Conservation (phyloP, 2,113 vertebrate genomes). For the Pachypanchax playfairii region DNA sequence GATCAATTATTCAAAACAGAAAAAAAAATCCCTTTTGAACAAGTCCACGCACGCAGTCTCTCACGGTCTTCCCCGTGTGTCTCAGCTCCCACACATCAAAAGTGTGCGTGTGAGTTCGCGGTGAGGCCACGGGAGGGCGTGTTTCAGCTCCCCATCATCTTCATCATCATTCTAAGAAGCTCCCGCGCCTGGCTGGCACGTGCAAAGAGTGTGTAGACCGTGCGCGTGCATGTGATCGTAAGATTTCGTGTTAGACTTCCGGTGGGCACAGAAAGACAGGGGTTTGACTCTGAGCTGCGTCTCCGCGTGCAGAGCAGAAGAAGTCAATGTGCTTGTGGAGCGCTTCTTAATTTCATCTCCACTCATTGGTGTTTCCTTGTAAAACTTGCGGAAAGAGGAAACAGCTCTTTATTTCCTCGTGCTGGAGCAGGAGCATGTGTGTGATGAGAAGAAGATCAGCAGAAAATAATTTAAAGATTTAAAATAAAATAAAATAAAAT, state of each 20-base stretch:
- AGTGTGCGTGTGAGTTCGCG: slow-evolving; percentile 2
- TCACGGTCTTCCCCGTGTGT: neutral
- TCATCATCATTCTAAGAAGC: no score
- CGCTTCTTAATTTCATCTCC: no score
- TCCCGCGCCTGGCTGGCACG: neutral
- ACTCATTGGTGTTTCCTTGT: no score
- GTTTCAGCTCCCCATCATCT: slow-evolving; percentile 27
- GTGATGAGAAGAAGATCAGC: neutral
- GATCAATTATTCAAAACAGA: slow-evolving; percentile 46
- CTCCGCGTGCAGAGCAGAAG: neutral
- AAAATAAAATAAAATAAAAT: neutral
- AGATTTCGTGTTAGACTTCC: no score
- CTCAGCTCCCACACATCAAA: neutral
- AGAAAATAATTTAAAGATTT: neutral
- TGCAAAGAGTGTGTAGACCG: neutral
- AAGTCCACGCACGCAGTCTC: neutral
- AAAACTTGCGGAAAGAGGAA: neutral
- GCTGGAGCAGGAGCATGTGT: neutral
- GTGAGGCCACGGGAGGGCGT: slow-evolving; percentile 52
- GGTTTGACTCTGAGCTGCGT: neutral
- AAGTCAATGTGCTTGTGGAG: no score
- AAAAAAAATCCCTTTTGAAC: slow-evolving; percentile 15
- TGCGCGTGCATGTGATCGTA: neutral
- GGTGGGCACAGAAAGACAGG: neutral
- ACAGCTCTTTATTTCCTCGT: neutral